These are phyloP conservation scores for Grammomys surdaster DNA, from an alignment of 2,113 vertebrate species.

Conservation along the genomic window DNA sequence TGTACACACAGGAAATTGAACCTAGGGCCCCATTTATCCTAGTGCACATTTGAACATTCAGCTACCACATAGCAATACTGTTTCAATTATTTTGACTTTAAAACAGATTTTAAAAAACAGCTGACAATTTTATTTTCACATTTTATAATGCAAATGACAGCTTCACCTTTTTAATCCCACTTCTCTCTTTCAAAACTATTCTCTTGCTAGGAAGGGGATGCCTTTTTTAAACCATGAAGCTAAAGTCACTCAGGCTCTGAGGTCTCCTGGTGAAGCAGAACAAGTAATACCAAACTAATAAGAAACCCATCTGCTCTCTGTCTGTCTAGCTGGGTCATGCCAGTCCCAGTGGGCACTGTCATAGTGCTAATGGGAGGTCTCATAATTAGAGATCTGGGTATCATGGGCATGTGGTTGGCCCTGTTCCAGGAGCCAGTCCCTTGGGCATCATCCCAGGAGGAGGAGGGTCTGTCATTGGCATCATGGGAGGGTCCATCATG, in stretches of 20 bases:
- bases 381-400: not conserved
- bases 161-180: not conserved
- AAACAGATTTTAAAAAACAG: not conserved
- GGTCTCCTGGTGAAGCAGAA: not conserved
- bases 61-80: not conserved
- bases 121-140: not conserved
- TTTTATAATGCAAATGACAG: not conserved
- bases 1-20: not conserved
- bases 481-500: not conserved
- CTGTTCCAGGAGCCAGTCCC: not conserved
- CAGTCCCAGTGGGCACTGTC: not conserved
- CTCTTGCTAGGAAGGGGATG: not conserved
- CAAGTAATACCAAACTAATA: not conserved
- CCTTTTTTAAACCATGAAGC: not conserved
- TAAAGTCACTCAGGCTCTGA: not conserved
- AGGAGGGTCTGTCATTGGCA: not conserved
- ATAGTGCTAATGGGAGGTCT: not conserved
- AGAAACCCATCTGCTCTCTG: not conserved
- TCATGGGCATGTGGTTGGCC: not conserved
- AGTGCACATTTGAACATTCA: not conserved
- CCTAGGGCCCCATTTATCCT: not conserved
- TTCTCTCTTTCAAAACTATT: not conserved
- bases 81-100: conserved; percentile 44
- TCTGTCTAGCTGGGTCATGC: not conserved
- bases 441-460: not conserved